Base-by-base conservation (phyloP, 2,797 vertebrate genomes). In the Rhynchonycteris naso region DNA sequence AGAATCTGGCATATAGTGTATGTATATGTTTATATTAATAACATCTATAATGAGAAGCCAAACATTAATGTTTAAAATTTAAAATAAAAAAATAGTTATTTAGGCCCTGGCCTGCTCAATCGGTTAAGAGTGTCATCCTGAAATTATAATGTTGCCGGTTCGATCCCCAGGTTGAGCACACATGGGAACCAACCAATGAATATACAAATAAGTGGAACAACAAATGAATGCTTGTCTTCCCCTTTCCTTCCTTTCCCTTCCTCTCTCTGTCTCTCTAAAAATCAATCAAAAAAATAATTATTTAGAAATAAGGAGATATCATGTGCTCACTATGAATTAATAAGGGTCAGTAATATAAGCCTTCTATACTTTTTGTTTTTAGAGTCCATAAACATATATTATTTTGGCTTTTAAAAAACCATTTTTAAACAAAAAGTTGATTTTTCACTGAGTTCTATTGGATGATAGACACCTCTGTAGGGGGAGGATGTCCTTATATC, bases 1-100 rank as follows among this genome's bases (percentile, higher is more conserved):
- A 58, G 50, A 19, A 22, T 66, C 43, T 95, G 43, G 33, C 26
- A 59, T 82, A 38, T 93, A 89, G 30, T 71, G 4, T 79, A 28
- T 95, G 19, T 50, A 22, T 54, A 22, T 83, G 22, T 95, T 92
- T 75, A 47, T 84, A 26, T 69, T 59, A 92, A n/a, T 90, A 75
- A 76, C 52, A 74, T 52, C 50, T 80, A 15, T 71, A 72, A 69
- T 69, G 13, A 18, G 18, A 95, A 66, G 11, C 78, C 30, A 88
- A 19, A 65, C 90, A 84, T 63, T 90, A 92, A 75, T 87, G 50
- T 59, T 96, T 97, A 69, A 78, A 82, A 52, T 54, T 50, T 66
- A 18, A 76, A 85, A 66, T 88, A 15, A 83, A 87, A 52, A 90
- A 81, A 33, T 65, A 5, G 9, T 50, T 35, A 35, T 19, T 68